phyloP scores from a whole-genome alignment of 2,797 vertebrate species.

The Phataginus tetradactyla region DNA sequence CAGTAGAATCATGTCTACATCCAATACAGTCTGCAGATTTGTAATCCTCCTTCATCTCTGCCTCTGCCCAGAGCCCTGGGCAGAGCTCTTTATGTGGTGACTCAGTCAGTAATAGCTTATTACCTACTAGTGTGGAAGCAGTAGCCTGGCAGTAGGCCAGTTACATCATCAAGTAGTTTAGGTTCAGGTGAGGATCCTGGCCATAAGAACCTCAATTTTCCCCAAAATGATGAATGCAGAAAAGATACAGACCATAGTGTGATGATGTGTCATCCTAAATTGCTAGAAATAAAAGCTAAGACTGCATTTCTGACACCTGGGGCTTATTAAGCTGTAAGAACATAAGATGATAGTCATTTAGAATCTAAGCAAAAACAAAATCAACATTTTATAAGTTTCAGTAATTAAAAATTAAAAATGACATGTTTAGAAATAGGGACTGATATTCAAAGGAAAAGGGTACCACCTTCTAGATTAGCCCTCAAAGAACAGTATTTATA shows the following conservation, averaged over 20 bases:
- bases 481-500: not conserved
- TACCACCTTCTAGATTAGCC: not conserved
- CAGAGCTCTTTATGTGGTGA: no score
- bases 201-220: no score
- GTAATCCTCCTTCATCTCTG: no score
- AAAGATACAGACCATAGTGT: not conserved
- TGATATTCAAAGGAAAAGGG: not conserved
- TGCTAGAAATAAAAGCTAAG: not conserved
- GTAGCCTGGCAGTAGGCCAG: no score
- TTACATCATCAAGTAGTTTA: no score
- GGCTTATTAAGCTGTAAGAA: not conserved
- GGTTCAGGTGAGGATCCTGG: no score
- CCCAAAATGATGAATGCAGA: not conserved
- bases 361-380: not conserved
- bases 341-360: not conserved
- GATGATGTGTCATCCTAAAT: not conserved
- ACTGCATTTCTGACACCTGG: not conserved
- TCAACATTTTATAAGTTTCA: not conserved
- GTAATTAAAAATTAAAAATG: slow-evolving; percentile 49
- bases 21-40: no score
- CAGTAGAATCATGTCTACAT: no score
- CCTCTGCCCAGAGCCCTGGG: no score
- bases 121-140: no score
- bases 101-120: no score
- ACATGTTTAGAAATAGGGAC: not conserved